These are phyloP conservation scores for Aleiodes alternator DNA, from an alignment of 2,888 invertebrate genomes.

Conservation along the genomic window DNA sequence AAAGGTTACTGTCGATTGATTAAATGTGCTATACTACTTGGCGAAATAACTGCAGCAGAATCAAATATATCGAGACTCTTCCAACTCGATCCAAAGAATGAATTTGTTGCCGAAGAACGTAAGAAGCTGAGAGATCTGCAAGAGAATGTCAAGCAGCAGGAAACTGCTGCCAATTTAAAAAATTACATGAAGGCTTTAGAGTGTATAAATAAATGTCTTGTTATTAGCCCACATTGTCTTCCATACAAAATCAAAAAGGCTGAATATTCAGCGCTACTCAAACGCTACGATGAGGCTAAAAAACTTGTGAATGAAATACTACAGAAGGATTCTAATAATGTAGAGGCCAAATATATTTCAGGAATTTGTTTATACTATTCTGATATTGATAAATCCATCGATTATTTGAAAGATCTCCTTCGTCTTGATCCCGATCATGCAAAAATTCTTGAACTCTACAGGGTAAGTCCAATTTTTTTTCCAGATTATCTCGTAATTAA, in stretches of 20 bases:
- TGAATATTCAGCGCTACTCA: constrained; percentile 89
- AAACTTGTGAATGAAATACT: constrained; percentile 82
- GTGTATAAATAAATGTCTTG: constrained; percentile 1
- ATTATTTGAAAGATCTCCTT: constrained; percentile 94
- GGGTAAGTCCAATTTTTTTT: constrained; percentile 73
- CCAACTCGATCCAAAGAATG: not conserved
- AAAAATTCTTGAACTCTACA: constrained; percentile 91
- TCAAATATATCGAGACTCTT: not conserved
- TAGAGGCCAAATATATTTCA: constrained; percentile 93
- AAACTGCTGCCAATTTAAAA: not conserved
- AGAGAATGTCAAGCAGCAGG: not conserved
- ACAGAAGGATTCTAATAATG: constrained; percentile 87
- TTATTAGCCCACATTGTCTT: not conserved
- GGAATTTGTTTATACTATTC: constrained; percentile 94
- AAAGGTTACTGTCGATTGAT: not conserved
- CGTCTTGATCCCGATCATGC: constrained; percentile 93
- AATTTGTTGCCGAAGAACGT: not conserved
- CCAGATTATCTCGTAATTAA: too few species aligned
- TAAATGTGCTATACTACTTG: not conserved
- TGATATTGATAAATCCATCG: constrained; percentile 93
- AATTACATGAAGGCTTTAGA: not conserved
- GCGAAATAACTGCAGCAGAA: not conserved
- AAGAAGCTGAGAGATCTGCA: not conserved
- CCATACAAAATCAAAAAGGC: constrained; percentile 79
- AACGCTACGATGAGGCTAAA: constrained; percentile 86